Evolutionary conservation across 2,113 vertebrate species (phyloP).

Genomic region (Erinaceus europaeus): DNA sequence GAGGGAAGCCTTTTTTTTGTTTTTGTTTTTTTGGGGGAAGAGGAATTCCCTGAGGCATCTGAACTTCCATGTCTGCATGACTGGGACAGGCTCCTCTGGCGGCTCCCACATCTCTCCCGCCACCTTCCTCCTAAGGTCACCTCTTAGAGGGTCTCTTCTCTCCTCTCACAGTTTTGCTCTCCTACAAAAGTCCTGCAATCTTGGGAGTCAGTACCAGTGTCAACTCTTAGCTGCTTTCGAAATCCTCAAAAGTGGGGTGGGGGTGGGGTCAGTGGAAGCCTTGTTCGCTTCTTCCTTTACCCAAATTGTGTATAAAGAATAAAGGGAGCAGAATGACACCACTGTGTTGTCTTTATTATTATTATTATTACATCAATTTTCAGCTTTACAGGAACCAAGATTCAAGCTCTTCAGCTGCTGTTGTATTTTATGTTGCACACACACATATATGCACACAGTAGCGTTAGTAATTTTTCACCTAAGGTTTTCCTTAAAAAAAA

Average conservation of each 20-base stretch:
- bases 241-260: slow-evolving; percentile 7
- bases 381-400: slow-evolving; percentile 69
- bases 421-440: slow-evolving; percentile 66
- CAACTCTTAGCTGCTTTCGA: slow-evolving; percentile 4
- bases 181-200: not conserved
- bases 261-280: slow-evolving; percentile 14
- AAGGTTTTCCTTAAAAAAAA: slow-evolving; percentile 60
- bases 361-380: slow-evolving; percentile 77
- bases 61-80: not conserved
- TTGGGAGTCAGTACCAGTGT: not conserved
- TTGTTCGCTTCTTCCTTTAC: slow-evolving; percentile 51
- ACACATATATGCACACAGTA: slow-evolving; percentile 64
- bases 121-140: not conserved
- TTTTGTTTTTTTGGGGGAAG: no score
- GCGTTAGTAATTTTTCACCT: slow-evolving; percentile 68
- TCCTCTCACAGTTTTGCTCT: slow-evolving; percentile 22
- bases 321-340: slow-evolving; percentile 59
- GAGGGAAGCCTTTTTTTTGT: slow-evolving; percentile 43
- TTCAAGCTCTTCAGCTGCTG: slow-evolving; percentile 59
- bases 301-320: slow-evolving; percentile 67
- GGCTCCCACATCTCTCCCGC: not conserved
- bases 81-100: no score
- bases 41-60: not conserved
- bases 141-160: not conserved
- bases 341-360: slow-evolving; percentile 48